phyloP scores from a whole-genome alignment of 2,113 vertebrate genomes.

The Rhea americana region DNA sequence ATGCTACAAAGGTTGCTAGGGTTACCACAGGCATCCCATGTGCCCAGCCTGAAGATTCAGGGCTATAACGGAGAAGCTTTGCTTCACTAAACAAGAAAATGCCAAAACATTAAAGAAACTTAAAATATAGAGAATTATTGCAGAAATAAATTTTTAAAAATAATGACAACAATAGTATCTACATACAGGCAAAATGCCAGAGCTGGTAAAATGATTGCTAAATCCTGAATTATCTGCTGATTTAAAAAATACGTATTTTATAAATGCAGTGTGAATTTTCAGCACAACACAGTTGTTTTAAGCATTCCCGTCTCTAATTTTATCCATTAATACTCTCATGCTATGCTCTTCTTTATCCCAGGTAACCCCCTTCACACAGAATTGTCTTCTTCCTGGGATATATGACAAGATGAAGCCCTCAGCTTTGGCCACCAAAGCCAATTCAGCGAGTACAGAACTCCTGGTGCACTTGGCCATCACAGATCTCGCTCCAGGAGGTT shows the following conservation, averaged over 20 bases:
- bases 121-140: not conserved
- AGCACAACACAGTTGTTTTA: not conserved
- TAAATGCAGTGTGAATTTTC: not conserved
- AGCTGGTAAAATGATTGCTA: not conserved
- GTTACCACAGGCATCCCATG: not conserved
- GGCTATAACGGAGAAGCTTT: not conserved
- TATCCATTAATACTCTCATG: not conserved
- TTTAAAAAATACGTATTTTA: not conserved
- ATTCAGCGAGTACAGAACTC: not conserved
- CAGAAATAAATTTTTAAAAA: not conserved
- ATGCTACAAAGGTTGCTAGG: not conserved
- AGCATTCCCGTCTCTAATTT: not conserved
- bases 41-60: not conserved
- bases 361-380: not conserved
- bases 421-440: not conserved
- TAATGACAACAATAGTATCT: not conserved
- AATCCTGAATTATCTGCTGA: not conserved
- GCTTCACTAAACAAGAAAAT: slow-evolving; percentile 14
- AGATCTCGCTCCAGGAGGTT: not conserved
- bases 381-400: not conserved
- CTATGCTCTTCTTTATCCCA: not conserved
- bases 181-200: not conserved
- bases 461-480: not conserved
- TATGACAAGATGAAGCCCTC: not conserved
- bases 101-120: not conserved